Evolutionary conservation across 2,888 invertebrate genomes (phyloP), one percentile per base, ranked within the genome.

Genomic region (Eristalinus aeneus): DNA sequence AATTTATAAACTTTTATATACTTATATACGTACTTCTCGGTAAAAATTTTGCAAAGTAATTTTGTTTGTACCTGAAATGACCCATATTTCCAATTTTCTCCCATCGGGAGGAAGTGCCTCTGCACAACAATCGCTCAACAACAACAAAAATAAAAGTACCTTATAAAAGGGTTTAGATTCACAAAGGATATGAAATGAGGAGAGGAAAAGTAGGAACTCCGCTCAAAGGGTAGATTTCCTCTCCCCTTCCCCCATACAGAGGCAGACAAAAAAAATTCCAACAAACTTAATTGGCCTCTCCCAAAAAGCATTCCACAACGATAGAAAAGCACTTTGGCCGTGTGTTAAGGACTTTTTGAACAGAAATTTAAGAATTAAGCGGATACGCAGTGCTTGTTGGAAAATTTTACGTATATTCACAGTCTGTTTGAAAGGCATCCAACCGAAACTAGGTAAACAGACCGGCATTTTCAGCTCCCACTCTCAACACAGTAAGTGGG

Each of bases 221-320:
- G 39, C 39, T 6, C 3, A 23, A 23, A 46, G 36, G 73, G 22
- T 65, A 65, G 34, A 69, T 39, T 67, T 65, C 39, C 56, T 12
- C 27, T 22, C n/a, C 36, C 67, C 53, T 31, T n/a, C 8, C 11
- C 11, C 11, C 31, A 63, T 8, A 2, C 32, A 34, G 23, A 27
- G 23, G 27, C 32, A 80, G 54, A 54, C 20, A 20, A 54, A 22
- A 54, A 22, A 12, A 12, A 4, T 56, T 56, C 72, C 54, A 79
- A 63, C 1, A 46, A 72, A 34, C 71, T 72, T 80, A 85, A 85
- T 85, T 85, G 84, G 71, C 80, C 46, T 68, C 32, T 56, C 22
- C 53, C 10, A 31, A 9, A 64, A 23, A 16, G 36, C 6, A 27
- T 27, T 27, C 5, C 27, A 27, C 53, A 23, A 65, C n/a, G 64